Evolutionary conservation across 2,113 vertebrate genomes (phyloP), one percentile per base, ranked within the genome.

Genomic region (Anser cygnoides): DNA sequence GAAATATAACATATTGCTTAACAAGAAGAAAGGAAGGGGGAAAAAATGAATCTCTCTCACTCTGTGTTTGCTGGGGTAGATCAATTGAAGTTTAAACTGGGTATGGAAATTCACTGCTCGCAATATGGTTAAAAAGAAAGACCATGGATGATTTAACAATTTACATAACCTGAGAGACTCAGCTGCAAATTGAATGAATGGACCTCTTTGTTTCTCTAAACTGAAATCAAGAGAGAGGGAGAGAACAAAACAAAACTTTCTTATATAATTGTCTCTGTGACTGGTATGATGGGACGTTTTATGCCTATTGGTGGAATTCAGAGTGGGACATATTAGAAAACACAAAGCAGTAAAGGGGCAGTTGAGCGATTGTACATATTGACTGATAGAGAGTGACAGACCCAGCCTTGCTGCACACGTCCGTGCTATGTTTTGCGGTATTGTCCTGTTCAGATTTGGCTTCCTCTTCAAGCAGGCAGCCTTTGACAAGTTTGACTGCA

Each of bases 61-160:
- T 74, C 15, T 0, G 2, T 75, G 72, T 94, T 96, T 84, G 83
- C 61, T 1, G 35, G 80, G 90, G 10, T 8, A 76, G 80, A 87
- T 81, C 88, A 94, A 6, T 84, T 82, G 88, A n/a, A n/a, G 76
- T 93, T 94, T 86, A 79, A 88, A 18, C 61, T 33, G 90, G 70
- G 23, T 58, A 82, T 93, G 95, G 92, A 97, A 96, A 96, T 93
- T 94, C 92, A 25, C 92, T 96, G 95, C 93, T 94, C 58, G 83
- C 88, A 95, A 65, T 87, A 89, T 66, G 90, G 83, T 62, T 93
- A 73, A 81, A 95, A 95, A 91, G 90, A 89, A 78, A 82, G 95
- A 78, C 89, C 93, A 96, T 92, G 93, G 96, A 41, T 96, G 96
- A 97, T 94, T 96, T 96, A 94, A 97, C 96, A 91, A 96, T 95